Evolutionary conservation across 1,140 invertebrate genomes (phyloP).

Genomic region (Luehdorfia chinensis): DNA sequence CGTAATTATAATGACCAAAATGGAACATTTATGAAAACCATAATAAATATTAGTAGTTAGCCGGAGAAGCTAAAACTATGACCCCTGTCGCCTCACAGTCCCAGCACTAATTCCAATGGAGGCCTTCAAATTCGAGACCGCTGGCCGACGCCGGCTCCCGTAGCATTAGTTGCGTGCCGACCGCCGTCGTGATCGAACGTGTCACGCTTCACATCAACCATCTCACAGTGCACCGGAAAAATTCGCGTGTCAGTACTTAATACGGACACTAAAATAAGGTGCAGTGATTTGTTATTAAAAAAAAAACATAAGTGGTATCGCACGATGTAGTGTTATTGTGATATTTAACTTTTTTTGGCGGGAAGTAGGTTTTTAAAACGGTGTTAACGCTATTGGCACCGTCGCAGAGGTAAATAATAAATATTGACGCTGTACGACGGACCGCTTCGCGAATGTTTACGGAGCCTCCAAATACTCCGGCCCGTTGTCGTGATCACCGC

Average conservation of each 20-base stretch:
- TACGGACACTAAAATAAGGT: no score
- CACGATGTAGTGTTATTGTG: slow-evolving; percentile 34
- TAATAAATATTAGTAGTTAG: no score
- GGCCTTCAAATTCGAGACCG: no score
- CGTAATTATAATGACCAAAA: no score
- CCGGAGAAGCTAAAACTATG: no score
- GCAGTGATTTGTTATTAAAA: slow-evolving; percentile 27
- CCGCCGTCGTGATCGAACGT: slow-evolving; percentile 43
- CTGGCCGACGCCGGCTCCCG: slow-evolving; percentile 12
- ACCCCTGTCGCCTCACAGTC: no score
- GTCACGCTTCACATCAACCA: slow-evolving; percentile 9
- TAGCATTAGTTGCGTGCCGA: slow-evolving; percentile 51
- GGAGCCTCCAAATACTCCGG: no score
- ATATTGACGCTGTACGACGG: slow-evolving; percentile 26
- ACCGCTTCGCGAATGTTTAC: slow-evolving; percentile 23
- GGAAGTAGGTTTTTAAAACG: slow-evolving; percentile 24
- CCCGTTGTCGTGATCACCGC: slow-evolving; percentile 22
- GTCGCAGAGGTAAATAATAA: slow-evolving; percentile 63
- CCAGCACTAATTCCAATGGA: no score
- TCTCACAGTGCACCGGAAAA: slow-evolving; percentile 26
- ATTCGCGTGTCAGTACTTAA: slow-evolving; percentile 24
- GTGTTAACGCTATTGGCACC: slow-evolving; percentile 35
- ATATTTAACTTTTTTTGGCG: slow-evolving; percentile 36
- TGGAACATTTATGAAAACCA: no score
- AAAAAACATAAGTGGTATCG: slow-evolving; percentile 26